Evolutionary conservation across 2,797 vertebrate genomes (phyloP), one percentile per base, ranked within the genome.

Genomic region (Ficedula albicollis): DNA sequence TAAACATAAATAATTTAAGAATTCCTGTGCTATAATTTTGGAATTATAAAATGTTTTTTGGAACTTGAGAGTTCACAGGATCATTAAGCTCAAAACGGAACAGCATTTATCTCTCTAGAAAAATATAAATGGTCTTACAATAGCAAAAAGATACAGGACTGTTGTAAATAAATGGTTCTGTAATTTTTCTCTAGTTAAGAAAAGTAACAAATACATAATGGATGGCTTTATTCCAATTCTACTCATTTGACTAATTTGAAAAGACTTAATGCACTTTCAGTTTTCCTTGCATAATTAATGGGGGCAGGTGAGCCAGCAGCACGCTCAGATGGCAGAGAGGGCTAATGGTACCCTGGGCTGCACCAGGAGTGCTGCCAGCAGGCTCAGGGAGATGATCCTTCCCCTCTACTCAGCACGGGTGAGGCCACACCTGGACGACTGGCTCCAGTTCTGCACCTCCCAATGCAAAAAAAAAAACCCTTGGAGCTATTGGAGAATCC

Each of bases 1-100:
- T 70, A 39, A 77, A 51, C 19, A 51, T 89, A 51, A 94, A 77
- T 84, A 74, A 72, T 64, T 13, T 25, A 84, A 75, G 39, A 39
- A 52, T 52, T 92, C 72, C 21, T 1, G 1, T 81, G 52, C 74
- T 20, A 7, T 77, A 56, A 51, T 89, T 86, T 72, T 84, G 13
- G 38, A 92, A 55, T 72, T 60, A 15, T 8, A 20, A 67, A 81
- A 39, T 32, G 6, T 6, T n/a, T 78, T 80, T 62, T 84, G 32
- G 11, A 46, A 58, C 23, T 69, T 39, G 13, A 38, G 29, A 44
- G 25, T 77, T 94, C 29, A 43, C 32, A 48, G 39, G 25, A 39
- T 27, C 63, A 34, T 20, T 69, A 48, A 59, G 22, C 22, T 55
- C 39, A 55, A 48, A 59, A 79, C 15, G 19, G 32, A 44, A 29